phyloP scores from a whole-genome alignment of 2,888 invertebrate genomes.

The Acanthosepion pharaonis region DNA sequence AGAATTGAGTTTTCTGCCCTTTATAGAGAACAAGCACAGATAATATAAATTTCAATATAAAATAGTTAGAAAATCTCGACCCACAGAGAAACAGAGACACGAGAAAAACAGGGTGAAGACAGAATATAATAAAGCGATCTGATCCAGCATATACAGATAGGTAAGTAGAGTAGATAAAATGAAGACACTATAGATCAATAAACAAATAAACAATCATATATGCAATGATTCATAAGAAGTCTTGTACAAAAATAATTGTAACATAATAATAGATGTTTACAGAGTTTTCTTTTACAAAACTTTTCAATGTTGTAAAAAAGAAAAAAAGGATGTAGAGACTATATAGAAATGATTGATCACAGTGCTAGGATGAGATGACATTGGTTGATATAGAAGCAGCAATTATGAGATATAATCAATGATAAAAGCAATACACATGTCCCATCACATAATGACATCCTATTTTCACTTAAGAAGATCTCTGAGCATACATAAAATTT shows the following conservation, averaged over 20 bases:
- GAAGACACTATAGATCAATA: background rate
- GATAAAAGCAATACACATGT: background rate
- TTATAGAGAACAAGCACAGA: too few species aligned
- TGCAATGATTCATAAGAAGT: background rate
- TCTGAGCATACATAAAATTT: background rate
- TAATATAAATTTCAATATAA: too few species aligned
- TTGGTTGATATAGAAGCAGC: background rate
- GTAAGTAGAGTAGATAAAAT: background rate
- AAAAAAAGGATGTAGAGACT: background rate
- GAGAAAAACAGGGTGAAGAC: too few species aligned
- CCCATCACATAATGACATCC: background rate
- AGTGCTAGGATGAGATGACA: background rate
- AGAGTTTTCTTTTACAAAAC: background rate
- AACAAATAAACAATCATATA: background rate
- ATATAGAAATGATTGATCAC: background rate
- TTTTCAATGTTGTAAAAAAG: background rate
- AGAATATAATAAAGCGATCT: too few species aligned
- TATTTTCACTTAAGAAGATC: background rate
- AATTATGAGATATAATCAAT: background rate
- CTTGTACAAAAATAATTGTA: background rate
- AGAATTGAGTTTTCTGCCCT: too few species aligned
- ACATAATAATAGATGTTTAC: background rate
- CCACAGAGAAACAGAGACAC: too few species aligned
- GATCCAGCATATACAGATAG: too few species aligned
- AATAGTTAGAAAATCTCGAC: too few species aligned